Evolutionary conservation across 2,797 vertebrate genomes (phyloP).

Genomic region (Hafferia zeledoni): DNA sequence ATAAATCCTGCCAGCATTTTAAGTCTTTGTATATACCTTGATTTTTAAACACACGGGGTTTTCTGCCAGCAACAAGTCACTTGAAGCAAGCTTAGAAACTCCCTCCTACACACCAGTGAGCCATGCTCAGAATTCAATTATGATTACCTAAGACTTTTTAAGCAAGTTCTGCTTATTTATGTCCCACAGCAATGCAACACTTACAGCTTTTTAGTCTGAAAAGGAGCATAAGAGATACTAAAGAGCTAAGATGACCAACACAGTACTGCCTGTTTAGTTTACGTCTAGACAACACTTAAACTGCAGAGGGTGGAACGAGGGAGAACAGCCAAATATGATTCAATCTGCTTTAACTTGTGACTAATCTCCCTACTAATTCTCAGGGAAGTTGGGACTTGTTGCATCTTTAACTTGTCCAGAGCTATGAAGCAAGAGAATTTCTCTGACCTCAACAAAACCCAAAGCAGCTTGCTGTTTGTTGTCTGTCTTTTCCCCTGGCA

Average conservation of each 20-base stretch:
- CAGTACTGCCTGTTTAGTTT: conserved; percentile 55
- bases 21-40: background rate
- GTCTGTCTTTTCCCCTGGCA: conserved; percentile 1
- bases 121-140: conserved; percentile 47
- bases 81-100: conserved; percentile 42
- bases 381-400: conserved; percentile 60
- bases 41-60: background rate
- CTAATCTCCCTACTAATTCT: conserved; percentile 70
- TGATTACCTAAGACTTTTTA: conserved; percentile 42
- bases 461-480: conserved; percentile 45
- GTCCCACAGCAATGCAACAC: conserved; percentile 22
- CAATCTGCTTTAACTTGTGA: conserved; percentile 71
- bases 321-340: conserved; percentile 65
- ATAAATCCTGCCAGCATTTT: background rate
- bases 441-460: conserved; percentile 34
- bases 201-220: conserved; percentile 1
- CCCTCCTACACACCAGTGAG: conserved; percentile 57
- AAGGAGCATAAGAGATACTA: background rate
- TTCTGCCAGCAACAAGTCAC: conserved; percentile 53
- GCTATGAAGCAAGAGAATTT: conserved; percentile 35
- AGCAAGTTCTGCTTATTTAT: conserved; percentile 39
- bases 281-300: conserved; percentile 70
- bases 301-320: conserved; percentile 59
- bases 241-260: conserved; percentile 40
- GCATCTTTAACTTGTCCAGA: conserved; percentile 39